Evolutionary conservation across 1,140 invertebrate species (phyloP), one percentile per base, ranked within the genome.

Genomic region (Brachionus paranguensis): DNA sequence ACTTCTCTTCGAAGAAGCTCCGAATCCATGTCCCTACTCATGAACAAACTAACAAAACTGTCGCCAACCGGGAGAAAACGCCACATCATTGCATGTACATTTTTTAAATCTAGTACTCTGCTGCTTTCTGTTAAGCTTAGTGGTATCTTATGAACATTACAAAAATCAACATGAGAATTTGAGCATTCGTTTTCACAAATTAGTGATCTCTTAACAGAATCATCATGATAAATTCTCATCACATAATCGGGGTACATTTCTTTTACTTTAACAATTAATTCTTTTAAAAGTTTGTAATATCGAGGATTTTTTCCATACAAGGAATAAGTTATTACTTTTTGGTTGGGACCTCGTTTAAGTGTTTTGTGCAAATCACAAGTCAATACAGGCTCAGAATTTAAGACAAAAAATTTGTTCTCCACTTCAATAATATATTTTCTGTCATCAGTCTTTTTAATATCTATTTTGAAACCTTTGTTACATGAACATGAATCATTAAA

Each of bases 161-260:
- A 79, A 79, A 79, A 79, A 27, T 79, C 50, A 55, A 79, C 76
- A 64, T 79, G 47, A 55, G 43, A 33, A 41, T 83, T 41, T 4
- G 14, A n/a, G 17, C 78, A 83, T 65, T 83, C 78, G 6, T 41
- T 33, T 65, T 60, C 1, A 47, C 78, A 83, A 41, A 83, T 83
- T n/a, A 83, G 3, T 8, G 50, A 41, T 24, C 29, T 43, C 12
- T 83, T 43, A 14, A 83, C 64, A 14, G 78, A 65, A 14, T 41
- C 55, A 27, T 83, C 78, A 70, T 83, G 78, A 50, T 83, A 70
- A 33, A 83, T 20, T 65, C 78, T 65, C 53, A 83, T 64, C 0
- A 83, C 53, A 50, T 29, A 65, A 12, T 17, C 33, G 1, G 78
- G 78, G 24, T 83, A 83, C 24, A 24, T 20, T 70, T 83, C 29